A percentile compares a stretch with the other conserved stretches of the same genome.
Conservation (phyloP, 2,888 invertebrate species). For the Diaperis boleti region DNA sequence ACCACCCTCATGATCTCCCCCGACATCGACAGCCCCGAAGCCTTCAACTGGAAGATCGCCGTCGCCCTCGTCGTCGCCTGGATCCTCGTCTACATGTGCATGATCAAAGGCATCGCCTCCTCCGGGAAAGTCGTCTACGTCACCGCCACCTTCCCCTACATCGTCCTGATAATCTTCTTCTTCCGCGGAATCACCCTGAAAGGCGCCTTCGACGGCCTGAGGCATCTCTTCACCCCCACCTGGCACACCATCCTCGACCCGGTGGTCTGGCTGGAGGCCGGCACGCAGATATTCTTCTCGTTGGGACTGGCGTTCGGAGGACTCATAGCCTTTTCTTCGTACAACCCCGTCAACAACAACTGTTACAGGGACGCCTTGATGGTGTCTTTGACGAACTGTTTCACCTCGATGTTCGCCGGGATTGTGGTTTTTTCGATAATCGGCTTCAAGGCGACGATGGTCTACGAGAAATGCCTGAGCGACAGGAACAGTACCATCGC, state of each 20-base stretch:
- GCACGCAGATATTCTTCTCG: slow-evolving; percentile 98
- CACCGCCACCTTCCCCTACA: slow-evolving; percentile 96
- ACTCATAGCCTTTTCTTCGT: slow-evolving; percentile 95
- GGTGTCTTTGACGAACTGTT: slow-evolving; percentile 93
- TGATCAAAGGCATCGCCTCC: slow-evolving; percentile 97
- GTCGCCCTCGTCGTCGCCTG: slow-evolving; percentile 89
- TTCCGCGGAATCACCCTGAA: slow-evolving; percentile 92
- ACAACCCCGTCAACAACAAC: slow-evolving; percentile 97
- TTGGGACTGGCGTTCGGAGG: slow-evolving; percentile 96
- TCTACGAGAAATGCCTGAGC: slow-evolving; percentile 81
- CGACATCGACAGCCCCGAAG: slow-evolving; percentile 86
- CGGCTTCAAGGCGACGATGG: slow-evolving; percentile 90
- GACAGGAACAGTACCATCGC: slow-evolving; percentile 73
- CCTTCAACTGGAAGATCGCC: slow-evolving; percentile 93
- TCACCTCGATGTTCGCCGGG: slow-evolving; percentile 97
- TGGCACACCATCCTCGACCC: slow-evolving; percentile 93
- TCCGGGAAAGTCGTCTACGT: slow-evolving; percentile 97
- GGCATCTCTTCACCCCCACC: slow-evolving; percentile 92
- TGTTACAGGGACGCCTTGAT: slow-evolving; percentile 94
- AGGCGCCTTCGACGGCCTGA: slow-evolving; percentile 82
- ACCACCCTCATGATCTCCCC: slow-evolving; percentile 91
- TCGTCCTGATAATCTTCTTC: slow-evolving; percentile 95
- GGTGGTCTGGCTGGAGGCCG: slow-evolving; percentile 97
- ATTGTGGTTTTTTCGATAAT: slow-evolving; percentile 96
- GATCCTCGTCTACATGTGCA: slow-evolving; percentile 95